Evolutionary conservation across 2,888 invertebrate genomes (phyloP), one percentile per base, ranked within the genome.

Genomic region (Chouioia cunea): DNA sequence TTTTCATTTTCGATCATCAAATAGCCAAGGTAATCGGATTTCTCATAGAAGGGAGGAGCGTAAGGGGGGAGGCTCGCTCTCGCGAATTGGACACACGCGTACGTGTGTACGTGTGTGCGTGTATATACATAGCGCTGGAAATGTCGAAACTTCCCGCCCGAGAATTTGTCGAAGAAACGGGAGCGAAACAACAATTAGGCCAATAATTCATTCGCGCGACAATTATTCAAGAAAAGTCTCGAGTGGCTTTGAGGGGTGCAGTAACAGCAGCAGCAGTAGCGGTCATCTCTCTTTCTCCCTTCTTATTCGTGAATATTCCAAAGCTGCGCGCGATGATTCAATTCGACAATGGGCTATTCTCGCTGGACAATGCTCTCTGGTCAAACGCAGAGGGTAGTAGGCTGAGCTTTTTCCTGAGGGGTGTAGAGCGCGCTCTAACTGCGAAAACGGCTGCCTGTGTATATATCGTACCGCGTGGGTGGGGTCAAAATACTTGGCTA

Each of bases 281-380:
- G 82, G 78, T 79, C 79, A 80, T 12, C 43, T 15, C 23, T 1
- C 12, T n/a, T 44, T 36, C 22, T n/a, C 60, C 46, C 22, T 48
- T 27, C 36, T 36, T 2, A 54, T 80, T 78, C 77, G 78, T 80
- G 80, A 83, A 82, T 82, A 82, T 81, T 82, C 78, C 76, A 75
- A 36, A 36, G 36, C 36, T 36, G 36, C 74, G 75, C 63, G 62
- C 57, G 81, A 83, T 83, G 84, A 85, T 85, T 84, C 83, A 82
- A 85, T 82, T 80, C 78, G 80, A 85, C 85, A 85, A 85, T 85
- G 78, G 84, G 71, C 80, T 77, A 79, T 80, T 79, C 50, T 65
- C 78, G 74, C 68, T 74, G 79, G 78, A 85, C 84, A 84, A 84
- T 84, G 78, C 81, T 4, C 10, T 76, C 73, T 74, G 83, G 83